Evolutionary conservation across 2,113 vertebrate species (phyloP).

Genomic region (Galbula dea): DNA sequence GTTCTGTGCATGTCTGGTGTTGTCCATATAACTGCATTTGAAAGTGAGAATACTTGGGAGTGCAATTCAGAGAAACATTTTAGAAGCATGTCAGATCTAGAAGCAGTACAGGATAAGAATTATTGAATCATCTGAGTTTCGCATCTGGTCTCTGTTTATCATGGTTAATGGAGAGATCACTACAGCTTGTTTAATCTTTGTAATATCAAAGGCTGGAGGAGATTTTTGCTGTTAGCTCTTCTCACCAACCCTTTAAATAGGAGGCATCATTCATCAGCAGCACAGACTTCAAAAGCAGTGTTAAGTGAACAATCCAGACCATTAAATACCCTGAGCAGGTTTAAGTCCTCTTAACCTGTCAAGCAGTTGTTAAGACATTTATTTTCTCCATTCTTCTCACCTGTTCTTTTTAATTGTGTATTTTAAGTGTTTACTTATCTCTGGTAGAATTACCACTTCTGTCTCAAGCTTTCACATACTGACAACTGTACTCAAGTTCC

Average conservation of each 20-base stretch:
- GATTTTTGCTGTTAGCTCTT: neutral
- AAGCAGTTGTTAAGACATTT: neutral
- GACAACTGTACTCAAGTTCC: neutral
- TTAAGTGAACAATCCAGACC: neutral
- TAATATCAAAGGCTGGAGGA: neutral
- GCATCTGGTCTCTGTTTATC: neutral
- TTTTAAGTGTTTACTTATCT: conserved; percentile 12
- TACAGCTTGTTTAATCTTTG: neutral
- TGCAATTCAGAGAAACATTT: neutral
- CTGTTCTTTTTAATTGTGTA: neutral
- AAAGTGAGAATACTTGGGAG: neutral
- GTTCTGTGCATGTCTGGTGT: neutral
- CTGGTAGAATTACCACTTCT: neutral
- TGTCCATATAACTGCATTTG: neutral
- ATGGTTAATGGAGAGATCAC: neutral
- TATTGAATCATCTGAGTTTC: neutral
- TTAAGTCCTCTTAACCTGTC: neutral
- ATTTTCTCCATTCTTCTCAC: neutral
- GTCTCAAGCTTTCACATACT: neutral
- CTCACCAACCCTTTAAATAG: neutral
- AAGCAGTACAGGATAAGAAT: neutral
- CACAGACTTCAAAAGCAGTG: neutral
- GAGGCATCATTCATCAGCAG: neutral
- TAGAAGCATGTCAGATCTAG: neutral
- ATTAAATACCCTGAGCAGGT: neutral